These are phyloP conservation scores for Agapornis canus DNA, from an alignment of 2,797 vertebrate species.

Conservation along the genomic window DNA sequence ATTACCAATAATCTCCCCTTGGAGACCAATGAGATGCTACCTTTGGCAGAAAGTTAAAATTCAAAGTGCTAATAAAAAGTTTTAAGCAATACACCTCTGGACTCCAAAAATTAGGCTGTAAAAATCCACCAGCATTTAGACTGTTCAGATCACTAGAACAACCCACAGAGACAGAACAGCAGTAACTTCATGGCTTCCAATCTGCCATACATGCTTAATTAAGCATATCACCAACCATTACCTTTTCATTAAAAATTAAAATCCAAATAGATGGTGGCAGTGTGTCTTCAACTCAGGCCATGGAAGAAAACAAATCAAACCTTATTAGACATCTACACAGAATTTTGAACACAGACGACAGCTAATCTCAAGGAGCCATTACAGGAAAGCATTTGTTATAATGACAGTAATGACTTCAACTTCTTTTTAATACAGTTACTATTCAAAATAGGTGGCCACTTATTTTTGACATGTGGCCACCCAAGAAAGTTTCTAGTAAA, in stretches of 20 bases:
- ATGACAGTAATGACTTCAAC: not conserved
- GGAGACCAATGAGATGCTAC: not conserved
- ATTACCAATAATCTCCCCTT: not conserved
- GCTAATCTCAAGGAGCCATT: not conserved
- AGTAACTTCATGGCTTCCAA: not conserved
- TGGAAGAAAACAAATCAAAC: not conserved
- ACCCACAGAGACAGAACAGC: not conserved
- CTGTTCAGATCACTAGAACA: not conserved
- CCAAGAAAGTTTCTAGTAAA: not conserved
- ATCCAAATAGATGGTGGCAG: not conserved
- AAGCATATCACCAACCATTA: not conserved
- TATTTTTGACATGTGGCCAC: not conserved
- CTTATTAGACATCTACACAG: not conserved
- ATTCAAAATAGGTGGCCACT: not conserved
- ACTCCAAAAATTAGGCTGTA: not conserved
- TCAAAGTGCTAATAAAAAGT: not conserved
- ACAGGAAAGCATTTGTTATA: not conserved
- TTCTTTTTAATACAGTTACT: not conserved
- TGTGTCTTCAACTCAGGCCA: not conserved
- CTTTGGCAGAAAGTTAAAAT: not conserved
- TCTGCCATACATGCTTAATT: not conserved
- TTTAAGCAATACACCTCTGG: not conserved
- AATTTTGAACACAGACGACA: not conserved
- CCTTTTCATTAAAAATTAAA: not conserved
- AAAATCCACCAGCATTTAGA: not conserved